Conservation (phyloP, 2,888 invertebrate genomes). For the Trichogramma dendrolimi region DNA sequence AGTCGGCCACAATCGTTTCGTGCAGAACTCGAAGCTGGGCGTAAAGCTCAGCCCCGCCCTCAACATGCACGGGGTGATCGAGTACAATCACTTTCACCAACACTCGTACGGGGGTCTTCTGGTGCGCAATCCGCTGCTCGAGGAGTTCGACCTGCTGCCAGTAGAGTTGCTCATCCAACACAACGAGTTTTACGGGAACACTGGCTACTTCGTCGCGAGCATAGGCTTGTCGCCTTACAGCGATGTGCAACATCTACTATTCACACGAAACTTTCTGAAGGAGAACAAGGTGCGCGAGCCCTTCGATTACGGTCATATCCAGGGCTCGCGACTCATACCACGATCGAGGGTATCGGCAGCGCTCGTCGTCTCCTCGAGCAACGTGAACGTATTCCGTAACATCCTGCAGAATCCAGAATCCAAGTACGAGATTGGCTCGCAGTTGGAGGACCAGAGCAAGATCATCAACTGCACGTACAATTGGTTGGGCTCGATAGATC, state of each 20-base stretch:
- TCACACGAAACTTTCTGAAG: slow-evolving; percentile 82
- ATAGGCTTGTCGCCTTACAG: slow-evolving; percentile 85
- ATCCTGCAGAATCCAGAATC: slow-evolving; percentile 88
- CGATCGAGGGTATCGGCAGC: slow-evolving; percentile 90
- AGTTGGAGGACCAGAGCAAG: slow-evolving; percentile 89
- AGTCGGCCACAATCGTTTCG: slow-evolving; percentile 82
- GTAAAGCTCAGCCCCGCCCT: slow-evolving; percentile 78
- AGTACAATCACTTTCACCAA: slow-evolving; percentile 83
- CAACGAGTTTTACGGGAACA: slow-evolving; percentile 87
- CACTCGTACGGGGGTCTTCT: slow-evolving; percentile 79
- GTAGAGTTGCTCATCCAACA: slow-evolving; percentile 71
- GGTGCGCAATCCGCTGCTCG: slow-evolving; percentile 74
- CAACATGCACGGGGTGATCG: slow-evolving; percentile 72
- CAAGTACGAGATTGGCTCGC: slow-evolving; percentile 91
- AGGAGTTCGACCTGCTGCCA: slow-evolving; percentile 75
- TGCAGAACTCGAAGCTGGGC: slow-evolving; percentile 69
- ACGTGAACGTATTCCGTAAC: slow-evolving; percentile 84
- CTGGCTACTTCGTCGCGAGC: slow-evolving; percentile 82
- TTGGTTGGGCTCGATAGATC: slow-evolving; percentile 80
- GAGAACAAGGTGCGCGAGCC: slow-evolving; percentile 84
- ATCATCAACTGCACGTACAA: slow-evolving; percentile 90
- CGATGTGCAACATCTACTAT: slow-evolving; percentile 73
- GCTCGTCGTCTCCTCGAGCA: slow-evolving; percentile 85
- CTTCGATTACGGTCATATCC: slow-evolving; percentile 65
- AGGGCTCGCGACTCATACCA: slow-evolving; percentile 73